A percentile compares a stretch with the other conserved stretches of the same genome.
These are phyloP conservation scores for Odocoileus hemionus DNA, from an alignment of 2,113 vertebrate species.

Conservation along the genomic window DNA sequence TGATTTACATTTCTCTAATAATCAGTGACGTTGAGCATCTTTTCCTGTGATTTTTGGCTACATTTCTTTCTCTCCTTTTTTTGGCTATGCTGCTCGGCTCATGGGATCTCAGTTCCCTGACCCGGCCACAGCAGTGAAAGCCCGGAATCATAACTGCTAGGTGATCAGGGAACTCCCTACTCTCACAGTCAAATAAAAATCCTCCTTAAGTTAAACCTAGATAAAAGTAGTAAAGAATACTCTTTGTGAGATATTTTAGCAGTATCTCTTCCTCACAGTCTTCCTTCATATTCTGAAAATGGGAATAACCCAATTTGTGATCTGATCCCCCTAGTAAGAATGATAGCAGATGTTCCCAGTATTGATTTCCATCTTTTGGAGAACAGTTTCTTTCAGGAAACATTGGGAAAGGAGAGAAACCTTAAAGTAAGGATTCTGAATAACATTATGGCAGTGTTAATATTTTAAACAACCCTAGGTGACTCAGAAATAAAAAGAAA, in stretches of 20 bases:
- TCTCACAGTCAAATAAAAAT: neutral
- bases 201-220: neutral
- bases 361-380: neutral
- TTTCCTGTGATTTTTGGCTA: neutral
- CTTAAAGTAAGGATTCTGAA: neutral
- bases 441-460: neutral
- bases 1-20: neutral
- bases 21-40: neutral
- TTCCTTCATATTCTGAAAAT: neutral
- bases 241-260: neutral
- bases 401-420: neutral
- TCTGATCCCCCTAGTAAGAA: neutral
- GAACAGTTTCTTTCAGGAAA: neutral
- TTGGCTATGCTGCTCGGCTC: neutral
- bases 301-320: neutral
- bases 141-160: neutral
- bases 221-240: neutral
- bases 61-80: neutral
- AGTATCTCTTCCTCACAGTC: neutral
- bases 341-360: neutral
- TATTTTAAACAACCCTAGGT: neutral
- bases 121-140: neutral
- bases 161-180: neutral
- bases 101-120: neutral
- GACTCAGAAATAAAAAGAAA: neutral